These are phyloP conservation scores for Cephus pygmeus DNA, from an alignment of 2,888 invertebrate genomes.

Conservation along the genomic window DNA sequence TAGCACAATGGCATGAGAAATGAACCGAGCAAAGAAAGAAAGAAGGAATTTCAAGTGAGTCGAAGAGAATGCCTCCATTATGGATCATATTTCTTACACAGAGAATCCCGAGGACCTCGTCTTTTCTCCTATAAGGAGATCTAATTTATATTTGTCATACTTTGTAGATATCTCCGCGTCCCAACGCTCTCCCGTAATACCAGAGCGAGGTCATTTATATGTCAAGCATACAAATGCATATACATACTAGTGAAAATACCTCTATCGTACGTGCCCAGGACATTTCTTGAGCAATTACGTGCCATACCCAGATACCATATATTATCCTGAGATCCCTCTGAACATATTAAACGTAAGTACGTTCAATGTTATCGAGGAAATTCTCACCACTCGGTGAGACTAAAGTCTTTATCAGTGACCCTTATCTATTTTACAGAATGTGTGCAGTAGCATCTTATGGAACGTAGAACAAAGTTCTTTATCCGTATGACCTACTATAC, in stretches of 20 bases:
- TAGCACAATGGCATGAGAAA: slow-evolving; percentile 11
- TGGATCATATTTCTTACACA: background rate
- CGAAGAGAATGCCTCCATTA: background rate
- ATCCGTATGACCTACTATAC: background rate
- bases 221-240: background rate
- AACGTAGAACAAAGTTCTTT: background rate
- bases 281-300: background rate
- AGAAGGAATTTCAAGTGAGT: slow-evolving; percentile 29
- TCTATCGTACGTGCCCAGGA: background rate
- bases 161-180: slow-evolving; percentile 12
- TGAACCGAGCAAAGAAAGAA: slow-evolving; percentile 15
- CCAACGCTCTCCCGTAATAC: slow-evolving; percentile 7
- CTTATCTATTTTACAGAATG: background rate
- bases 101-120: background rate
- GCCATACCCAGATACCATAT: background rate
- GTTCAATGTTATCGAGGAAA: background rate
- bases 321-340: background rate
- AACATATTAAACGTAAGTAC: background rate
- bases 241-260: background rate
- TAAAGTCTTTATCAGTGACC: background rate
- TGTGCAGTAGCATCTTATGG: background rate
- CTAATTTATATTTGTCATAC: slow-evolving; percentile 30
- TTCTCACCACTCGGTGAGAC: background rate
- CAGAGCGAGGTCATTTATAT: slow-evolving; percentile 9
- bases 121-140: slow-evolving; percentile 16